Conservation (phyloP, 2,888 invertebrate genomes). For the Cosmorhoe ocellata region DNA sequence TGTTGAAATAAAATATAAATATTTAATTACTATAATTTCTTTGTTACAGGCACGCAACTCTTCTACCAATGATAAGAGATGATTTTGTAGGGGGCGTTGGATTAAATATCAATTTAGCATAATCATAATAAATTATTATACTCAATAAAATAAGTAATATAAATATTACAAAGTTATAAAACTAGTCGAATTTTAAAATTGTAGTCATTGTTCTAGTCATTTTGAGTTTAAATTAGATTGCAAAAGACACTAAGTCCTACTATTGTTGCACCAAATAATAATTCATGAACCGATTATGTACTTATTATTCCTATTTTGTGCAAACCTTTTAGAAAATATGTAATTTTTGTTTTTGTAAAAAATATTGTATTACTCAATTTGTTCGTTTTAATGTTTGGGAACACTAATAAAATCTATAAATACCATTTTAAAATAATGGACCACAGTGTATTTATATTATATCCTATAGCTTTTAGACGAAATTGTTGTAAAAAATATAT, state of each 20-base stretch:
- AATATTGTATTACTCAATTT: no score
- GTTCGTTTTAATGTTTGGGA: not conserved
- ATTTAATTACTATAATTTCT: conserved; percentile 6
- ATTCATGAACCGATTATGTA: not conserved
- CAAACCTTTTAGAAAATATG: no score
- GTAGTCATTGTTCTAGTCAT: conserved; percentile 36
- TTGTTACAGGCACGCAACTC: conserved; percentile 84
- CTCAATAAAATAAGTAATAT: conserved; percentile 12
- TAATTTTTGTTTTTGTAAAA: not conserved
- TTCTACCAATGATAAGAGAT: conserved; percentile 85
- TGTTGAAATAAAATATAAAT: no score
- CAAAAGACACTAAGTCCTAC: conserved; percentile 18
- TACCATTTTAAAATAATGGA: conserved; percentile 50
- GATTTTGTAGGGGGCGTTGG: conserved; percentile 85
- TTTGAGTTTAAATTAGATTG: conserved; percentile 17
- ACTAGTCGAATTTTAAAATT: conserved; percentile 39
- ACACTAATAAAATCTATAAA: conserved; percentile 11
- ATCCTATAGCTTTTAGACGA: conserved; percentile 67
- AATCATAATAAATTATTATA: conserved; percentile 41
- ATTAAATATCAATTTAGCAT: conserved; percentile 81
- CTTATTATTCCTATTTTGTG: not conserved
- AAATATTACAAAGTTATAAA: no score
- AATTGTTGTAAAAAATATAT: conserved; percentile 50
- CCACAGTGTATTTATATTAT: conserved; percentile 62
- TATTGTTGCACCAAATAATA: conserved; percentile 19